These are phyloP conservation scores for Torymus auratus DNA, from an alignment of 2,888 invertebrate species.

Conservation along the genomic window DNA sequence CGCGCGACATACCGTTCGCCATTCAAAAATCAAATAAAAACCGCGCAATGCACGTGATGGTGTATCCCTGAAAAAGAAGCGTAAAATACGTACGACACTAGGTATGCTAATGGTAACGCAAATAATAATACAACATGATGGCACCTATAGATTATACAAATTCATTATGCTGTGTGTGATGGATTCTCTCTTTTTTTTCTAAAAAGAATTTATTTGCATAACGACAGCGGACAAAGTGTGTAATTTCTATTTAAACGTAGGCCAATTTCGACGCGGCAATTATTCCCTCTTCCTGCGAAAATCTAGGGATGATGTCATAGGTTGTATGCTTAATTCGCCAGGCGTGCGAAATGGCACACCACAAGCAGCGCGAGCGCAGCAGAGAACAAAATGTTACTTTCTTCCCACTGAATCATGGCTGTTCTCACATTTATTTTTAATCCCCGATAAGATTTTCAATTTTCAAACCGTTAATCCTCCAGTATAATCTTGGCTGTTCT, in stretches of 20 bases:
- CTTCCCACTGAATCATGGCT: slow-evolving; percentile 13
- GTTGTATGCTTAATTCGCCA: slow-evolving; percentile 17
- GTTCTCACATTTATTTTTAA: not conserved
- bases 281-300: slow-evolving; percentile 43
- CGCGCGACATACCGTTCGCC: too few relatives aligned
- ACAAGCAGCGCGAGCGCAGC: not conserved
- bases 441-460: not conserved
- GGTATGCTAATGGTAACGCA: too few relatives aligned
- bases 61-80: too few relatives aligned
- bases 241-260: slow-evolving; percentile 31
- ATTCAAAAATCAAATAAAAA: too few relatives aligned
- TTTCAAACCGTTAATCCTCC: too few relatives aligned
- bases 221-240: not conserved
- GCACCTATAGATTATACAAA: too few relatives aligned
- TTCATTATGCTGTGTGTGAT: too few relatives aligned
- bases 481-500: too few relatives aligned
- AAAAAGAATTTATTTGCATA: slow-evolving; percentile 20
- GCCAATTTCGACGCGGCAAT: slow-evolving; percentile 7
- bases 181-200: too few relatives aligned
- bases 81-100: too few relatives aligned
- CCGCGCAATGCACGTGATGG: not conserved
- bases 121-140: too few relatives aligned
- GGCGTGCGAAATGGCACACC: slow-evolving; percentile 39
- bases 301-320: slow-evolving; percentile 40
- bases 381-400: slow-evolving; percentile 1